Percentiles rank a stretch among this genome's conserved stretches.
Evolutionary conservation across 2,797 vertebrate species (phyloP).

Genomic region (Pyrocephalus nanus): DNA sequence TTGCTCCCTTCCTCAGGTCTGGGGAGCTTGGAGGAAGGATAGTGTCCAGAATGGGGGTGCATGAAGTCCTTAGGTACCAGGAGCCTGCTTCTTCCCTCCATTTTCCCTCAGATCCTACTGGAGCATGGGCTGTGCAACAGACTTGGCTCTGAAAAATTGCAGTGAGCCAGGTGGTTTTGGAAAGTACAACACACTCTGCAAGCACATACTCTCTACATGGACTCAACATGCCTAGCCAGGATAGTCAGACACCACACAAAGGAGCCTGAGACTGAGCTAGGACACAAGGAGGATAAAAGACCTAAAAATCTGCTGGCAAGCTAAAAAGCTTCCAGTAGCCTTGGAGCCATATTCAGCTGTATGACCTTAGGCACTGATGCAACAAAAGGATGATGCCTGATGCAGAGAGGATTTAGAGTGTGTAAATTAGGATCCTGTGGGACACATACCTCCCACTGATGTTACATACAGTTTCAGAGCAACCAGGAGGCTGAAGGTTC

Average conservation of each 20-base stretch:
- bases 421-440: neutral
- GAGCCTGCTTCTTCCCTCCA: neutral
- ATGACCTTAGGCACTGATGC: neutral
- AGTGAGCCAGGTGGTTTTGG: neutral
- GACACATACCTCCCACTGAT: neutral
- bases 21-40: neutral
- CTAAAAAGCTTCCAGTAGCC: neutral
- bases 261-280: neutral
- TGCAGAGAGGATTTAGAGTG: neutral
- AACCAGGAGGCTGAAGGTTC: neutral
- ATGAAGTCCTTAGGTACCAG: neutral
- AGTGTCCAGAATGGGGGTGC: accelerated
- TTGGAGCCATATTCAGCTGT: neutral
- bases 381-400: neutral
- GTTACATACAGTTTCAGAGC: neutral
- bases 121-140: neutral
- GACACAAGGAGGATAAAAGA: neutral
- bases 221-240: neutral
- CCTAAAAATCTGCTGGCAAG: neutral
- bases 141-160: neutral
- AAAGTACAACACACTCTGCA: neutral
- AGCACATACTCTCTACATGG: neutral
- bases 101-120: neutral
- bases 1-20: neutral
- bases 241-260: neutral